Conservation (phyloP, 2,888 invertebrate species). For the Melanargia galathea region DNA sequence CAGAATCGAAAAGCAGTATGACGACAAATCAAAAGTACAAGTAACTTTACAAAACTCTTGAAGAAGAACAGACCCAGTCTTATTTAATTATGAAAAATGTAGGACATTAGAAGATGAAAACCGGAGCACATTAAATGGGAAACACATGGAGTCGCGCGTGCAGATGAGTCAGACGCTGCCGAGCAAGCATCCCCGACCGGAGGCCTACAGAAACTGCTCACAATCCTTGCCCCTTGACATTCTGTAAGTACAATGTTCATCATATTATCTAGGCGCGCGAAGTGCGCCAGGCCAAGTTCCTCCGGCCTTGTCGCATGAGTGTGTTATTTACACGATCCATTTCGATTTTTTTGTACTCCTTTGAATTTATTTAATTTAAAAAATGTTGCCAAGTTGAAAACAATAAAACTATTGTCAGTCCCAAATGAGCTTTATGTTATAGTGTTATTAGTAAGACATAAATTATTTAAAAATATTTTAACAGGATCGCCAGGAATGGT, state of each 20-base stretch:
- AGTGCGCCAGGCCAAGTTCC: no score
- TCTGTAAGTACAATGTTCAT: conserved; percentile 65
- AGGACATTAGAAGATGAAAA: conserved; percentile 25
- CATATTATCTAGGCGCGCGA: neutral
- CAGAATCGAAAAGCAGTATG: conserved; percentile 30
- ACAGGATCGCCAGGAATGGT: no score
- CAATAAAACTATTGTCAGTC: no score
- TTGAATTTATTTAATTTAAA: no score
- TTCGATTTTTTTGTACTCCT: no score
- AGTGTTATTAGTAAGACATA: no score
- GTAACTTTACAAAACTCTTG: neutral
- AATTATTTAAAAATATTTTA: no score
- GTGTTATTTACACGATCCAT: no score
- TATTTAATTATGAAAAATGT: conserved; percentile 42
- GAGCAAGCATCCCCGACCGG: conserved; percentile 64
- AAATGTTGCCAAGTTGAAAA: no score
- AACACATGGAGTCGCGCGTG: conserved; percentile 71
- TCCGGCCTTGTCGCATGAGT: no score
- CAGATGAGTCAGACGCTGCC: conserved; percentile 71
- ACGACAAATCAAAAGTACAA: conserved; percentile 23
- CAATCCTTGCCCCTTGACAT: conserved; percentile 78
- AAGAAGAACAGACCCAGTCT: neutral
- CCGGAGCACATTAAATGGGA: conserved; percentile 56
- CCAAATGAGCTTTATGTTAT: no score
- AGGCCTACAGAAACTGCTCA: conserved; percentile 76